Conservation (phyloP, 2,113 vertebrate species). For the Trematocara unimaculatum region DNA sequence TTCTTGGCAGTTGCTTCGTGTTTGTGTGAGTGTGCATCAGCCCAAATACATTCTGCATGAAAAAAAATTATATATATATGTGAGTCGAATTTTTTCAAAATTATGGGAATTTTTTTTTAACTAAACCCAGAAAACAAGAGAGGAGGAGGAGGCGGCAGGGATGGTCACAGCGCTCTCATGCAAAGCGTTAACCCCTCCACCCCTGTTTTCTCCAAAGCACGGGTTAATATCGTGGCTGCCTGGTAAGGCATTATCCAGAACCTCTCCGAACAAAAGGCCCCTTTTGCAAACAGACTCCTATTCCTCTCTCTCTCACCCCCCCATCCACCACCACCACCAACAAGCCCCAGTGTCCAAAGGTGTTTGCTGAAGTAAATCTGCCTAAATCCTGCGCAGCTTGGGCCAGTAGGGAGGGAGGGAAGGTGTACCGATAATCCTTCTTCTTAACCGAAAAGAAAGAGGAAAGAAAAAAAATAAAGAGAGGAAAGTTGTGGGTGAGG, state of each 20-base stretch:
- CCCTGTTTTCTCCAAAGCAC: conserved; percentile 61
- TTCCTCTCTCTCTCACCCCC: conserved; percentile 16
- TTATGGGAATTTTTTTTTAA: not conserved
- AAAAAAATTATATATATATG: not conserved
- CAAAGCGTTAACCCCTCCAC: conserved; percentile 78
- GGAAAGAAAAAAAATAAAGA: not conserved
- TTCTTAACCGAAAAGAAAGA: conserved; percentile 71
- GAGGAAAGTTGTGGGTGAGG: conserved; percentile 74
- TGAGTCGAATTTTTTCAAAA: not conserved
- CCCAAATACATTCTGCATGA: conserved; percentile 19
- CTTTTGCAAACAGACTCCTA: conserved; percentile 91
- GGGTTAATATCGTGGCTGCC: conserved; percentile 92
- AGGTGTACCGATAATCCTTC: conserved; percentile 94
- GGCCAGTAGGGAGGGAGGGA: conserved; percentile 71
- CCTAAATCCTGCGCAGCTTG: conserved; percentile 88
- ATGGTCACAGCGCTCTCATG: not conserved
- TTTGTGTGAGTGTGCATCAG: not conserved
- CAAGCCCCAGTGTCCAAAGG: conserved; percentile 85
- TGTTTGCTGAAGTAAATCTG: conserved; percentile 98
- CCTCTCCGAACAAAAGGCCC: conserved; percentile 89
- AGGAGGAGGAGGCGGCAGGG: not conserved
- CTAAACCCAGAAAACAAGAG: not conserved
- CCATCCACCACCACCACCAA: conserved; percentile 32
- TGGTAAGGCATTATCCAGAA: conserved; percentile 87
- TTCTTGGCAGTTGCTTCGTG: conserved; percentile 30